Evolutionary conservation across 2,797 vertebrate genomes (phyloP), one percentile per base, ranked within the genome.

Genomic region (Rachycentron canadum): DNA sequence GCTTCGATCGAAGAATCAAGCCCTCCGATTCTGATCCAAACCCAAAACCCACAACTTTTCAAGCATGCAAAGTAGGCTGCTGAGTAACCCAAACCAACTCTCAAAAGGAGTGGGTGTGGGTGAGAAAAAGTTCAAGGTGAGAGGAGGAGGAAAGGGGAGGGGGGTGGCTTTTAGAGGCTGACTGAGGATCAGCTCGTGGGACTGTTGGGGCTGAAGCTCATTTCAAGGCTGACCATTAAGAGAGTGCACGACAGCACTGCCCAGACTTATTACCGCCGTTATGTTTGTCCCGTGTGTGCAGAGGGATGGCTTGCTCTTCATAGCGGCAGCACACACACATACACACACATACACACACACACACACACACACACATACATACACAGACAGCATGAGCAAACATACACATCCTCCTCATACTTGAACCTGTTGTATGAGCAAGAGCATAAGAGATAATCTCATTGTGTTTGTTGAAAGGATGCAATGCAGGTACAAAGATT

Each of bases 91-190:
- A 6, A 78, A 76, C 75, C 76, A 47, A 74, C 76, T 86, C 76
- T 80, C 61, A 25, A 61, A 81, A 70, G 40, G 45, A 76, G 78
- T 77, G 55, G 67, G 76, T 34, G 73, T 74, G 70, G 62, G 80
- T 74, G 82, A 88, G 68, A 50, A 78, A 68, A 68, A 86, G 88
- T 93, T 90, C 81, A 90, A 92, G 89, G 91, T 83, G 81, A 88
- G 68, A 68, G 43, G 32, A 32, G 32, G 7, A 32, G 7, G 32
- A 32, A 32, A 32, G 32, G 32, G 7, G 32, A 7, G 32, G 32
- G 3, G 16, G 58, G 55, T 61, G 68, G 81, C 69, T 86, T 76
- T 84, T 71, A 64, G 80, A 58, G 69, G 52, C 83, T 85, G 82
- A 81, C 78, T 66, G 68, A 77, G 76, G 79, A 86, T 88, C 78